Evolutionary conservation across 2,888 invertebrate species (phyloP).

Genomic region (Cantharis rufa): DNA sequence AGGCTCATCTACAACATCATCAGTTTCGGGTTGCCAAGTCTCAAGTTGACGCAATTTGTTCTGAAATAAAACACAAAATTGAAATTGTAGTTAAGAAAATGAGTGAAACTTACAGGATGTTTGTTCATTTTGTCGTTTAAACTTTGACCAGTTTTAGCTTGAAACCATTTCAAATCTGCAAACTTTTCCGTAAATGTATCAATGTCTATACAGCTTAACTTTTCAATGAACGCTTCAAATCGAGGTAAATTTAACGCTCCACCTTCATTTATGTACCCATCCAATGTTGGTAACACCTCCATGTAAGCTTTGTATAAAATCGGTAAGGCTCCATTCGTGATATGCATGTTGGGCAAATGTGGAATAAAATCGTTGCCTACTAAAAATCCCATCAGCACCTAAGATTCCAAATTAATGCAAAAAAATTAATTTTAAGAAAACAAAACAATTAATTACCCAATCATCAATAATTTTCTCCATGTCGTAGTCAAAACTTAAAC

Average conservation of each 20-base stretch:
- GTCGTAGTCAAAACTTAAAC: conserved; percentile 76
- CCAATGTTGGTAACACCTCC: conserved; percentile 80
- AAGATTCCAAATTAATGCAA: not conserved
- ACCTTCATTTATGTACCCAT: conserved; percentile 91
- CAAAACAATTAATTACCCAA: conserved; percentile 66
- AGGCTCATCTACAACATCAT: conserved; percentile 47
- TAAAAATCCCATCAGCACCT: conserved; percentile 90
- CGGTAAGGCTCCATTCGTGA: conserved; percentile 86
- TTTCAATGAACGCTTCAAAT: conserved; percentile 84
- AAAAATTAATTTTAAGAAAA: not conserved
- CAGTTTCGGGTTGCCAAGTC: conserved; percentile 50
- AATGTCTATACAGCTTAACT: conserved; percentile 72
- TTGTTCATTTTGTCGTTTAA: conserved; percentile 53
- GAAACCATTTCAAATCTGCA: conserved; percentile 83
- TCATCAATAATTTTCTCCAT: conserved; percentile 94
- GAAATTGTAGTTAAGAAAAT: not conserved
- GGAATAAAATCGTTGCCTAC: conserved; percentile 99
- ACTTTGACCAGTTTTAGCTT: conserved; percentile 73
- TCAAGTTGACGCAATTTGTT: conserved; percentile 34
- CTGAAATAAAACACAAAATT: not conserved
- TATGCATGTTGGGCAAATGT: conserved; percentile 92
- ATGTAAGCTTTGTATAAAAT: conserved; percentile 87
- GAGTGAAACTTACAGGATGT: conserved; percentile 45
- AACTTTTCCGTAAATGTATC: conserved; percentile 76
- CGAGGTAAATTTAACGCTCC: conserved; percentile 81